Evolutionary conservation across 2,113 vertebrate species (phyloP).

Genomic region (Solea solea): DNA sequence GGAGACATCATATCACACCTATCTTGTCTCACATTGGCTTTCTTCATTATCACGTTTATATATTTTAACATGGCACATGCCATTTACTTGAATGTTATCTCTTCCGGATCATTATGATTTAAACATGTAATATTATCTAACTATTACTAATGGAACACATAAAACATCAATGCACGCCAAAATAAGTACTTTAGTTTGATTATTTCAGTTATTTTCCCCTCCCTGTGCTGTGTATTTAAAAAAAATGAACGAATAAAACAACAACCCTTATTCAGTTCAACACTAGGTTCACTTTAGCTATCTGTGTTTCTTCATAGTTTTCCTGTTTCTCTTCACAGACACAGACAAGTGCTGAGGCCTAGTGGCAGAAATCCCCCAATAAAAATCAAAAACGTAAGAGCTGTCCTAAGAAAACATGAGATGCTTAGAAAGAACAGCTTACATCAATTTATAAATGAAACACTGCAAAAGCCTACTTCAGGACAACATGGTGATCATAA

Average conservation of each 20-base stretch:
- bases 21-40: background rate
- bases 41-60: background rate
- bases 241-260: background rate
- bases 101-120: background rate
- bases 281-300: background rate
- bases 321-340: background rate
- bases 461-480: conserved; percentile 18
- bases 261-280: background rate
- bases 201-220: background rate
- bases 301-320: background rate
- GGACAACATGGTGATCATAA: too few relatives aligned
- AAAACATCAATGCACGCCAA: too few relatives aligned
- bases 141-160: too few relatives aligned
- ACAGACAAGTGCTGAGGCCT: background rate
- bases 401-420: background rate
- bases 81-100: too few relatives aligned
- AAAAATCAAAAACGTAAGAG: background rate
- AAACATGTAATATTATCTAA: too few relatives aligned
- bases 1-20: background rate
- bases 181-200: too few relatives aligned
- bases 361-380: background rate
- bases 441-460: background rate
- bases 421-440: conserved; percentile 10
- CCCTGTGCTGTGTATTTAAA: background rate
- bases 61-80: conserved; percentile 6